phyloP scores from a whole-genome alignment of 1,140 invertebrate species.

The Drosophila paulistorum region DNA sequence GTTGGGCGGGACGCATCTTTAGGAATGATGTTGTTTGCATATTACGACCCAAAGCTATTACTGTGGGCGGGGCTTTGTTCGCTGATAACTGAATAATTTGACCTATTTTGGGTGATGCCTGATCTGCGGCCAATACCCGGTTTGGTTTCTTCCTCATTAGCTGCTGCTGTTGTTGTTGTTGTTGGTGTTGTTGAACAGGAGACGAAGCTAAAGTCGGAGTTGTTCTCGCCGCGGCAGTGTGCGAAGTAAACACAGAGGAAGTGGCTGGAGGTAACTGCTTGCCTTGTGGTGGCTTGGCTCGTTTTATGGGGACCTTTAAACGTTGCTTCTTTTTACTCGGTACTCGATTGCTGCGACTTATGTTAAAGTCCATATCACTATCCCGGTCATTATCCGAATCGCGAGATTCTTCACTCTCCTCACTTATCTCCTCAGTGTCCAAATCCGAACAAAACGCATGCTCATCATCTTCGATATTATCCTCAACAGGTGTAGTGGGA shows the following conservation, averaged over 20 bases:
- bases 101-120: conserved; percentile 40
- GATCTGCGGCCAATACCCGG: conserved; percentile 24
- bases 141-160: conserved; percentile 39
- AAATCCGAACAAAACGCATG: conserved; percentile 61
- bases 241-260: no score
- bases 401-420: conserved; percentile 61
- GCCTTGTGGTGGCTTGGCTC: conserved; percentile 10
- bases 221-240: background rate
- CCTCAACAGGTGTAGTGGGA: conserved; percentile 38
- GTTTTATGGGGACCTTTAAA: conserved; percentile 33
- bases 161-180: conserved; percentile 9
- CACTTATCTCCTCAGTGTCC: conserved; percentile 81
- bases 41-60: conserved; percentile 58
- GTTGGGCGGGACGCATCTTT: conserved; percentile 36
- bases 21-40: conserved; percentile 60
- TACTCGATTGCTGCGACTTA: conserved; percentile 58
- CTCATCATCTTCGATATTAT: conserved; percentile 65
- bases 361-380: conserved; percentile 79
- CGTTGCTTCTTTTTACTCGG: conserved; percentile 67
- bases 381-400: conserved; percentile 80
- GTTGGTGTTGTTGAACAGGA: background rate
- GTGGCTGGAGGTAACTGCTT: background rate
- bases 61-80: conserved; percentile 47
- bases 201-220: background rate
- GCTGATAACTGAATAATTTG: conserved; percentile 57